These are phyloP conservation scores for Parnassius orleans DNA, from an alignment of 2,888 invertebrate genomes.

Conservation along the genomic window DNA sequence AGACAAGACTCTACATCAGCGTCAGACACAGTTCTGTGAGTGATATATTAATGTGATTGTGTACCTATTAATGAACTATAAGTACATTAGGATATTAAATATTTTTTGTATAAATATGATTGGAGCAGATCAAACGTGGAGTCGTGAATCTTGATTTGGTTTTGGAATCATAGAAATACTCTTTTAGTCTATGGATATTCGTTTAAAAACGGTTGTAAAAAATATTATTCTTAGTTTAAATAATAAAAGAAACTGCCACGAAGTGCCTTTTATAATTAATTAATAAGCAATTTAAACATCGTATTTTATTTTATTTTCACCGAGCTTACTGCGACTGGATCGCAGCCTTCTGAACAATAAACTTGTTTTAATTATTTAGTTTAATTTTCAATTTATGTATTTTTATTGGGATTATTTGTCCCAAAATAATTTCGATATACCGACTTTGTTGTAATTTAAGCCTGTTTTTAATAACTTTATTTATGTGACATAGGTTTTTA, in stretches of 20 bases:
- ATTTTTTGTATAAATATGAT: slow-evolving; percentile 42
- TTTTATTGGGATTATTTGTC: slow-evolving; percentile 40
- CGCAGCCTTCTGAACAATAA: slow-evolving; percentile 57
- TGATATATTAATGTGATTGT: slow-evolving; percentile 80
- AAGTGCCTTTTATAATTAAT: slow-evolving; percentile 73
- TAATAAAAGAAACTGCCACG: slow-evolving; percentile 74
- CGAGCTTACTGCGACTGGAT: slow-evolving; percentile 65
- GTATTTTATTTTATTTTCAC: slow-evolving; percentile 37
- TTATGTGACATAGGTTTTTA: slow-evolving; percentile 71
- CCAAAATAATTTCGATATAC: slow-evolving; percentile 33
- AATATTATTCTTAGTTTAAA: slow-evolving; percentile 51
- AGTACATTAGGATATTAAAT: slow-evolving; percentile 60
- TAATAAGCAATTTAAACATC: slow-evolving; percentile 42
- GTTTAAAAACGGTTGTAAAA: slow-evolving; percentile 63
- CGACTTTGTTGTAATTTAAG: slow-evolving; percentile 53
- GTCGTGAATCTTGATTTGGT: slow-evolving; percentile 41
- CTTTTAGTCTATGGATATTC: slow-evolving; percentile 53
- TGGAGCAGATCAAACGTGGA: slow-evolving; percentile 38
- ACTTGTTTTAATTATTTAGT: slow-evolving; percentile 43
- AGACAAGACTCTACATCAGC: slow-evolving; percentile 52
- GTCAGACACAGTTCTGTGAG: slow-evolving; percentile 70
- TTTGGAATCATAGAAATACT: slow-evolving; percentile 60
- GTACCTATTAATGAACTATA: slow-evolving; percentile 69
- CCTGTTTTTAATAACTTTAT: slow-evolving; percentile 65
- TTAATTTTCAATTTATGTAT: slow-evolving; percentile 30